Evolutionary conservation across 2,888 invertebrate genomes (phyloP), one percentile per base, ranked within the genome.

Genomic region (Ophion ventricosus): DNA sequence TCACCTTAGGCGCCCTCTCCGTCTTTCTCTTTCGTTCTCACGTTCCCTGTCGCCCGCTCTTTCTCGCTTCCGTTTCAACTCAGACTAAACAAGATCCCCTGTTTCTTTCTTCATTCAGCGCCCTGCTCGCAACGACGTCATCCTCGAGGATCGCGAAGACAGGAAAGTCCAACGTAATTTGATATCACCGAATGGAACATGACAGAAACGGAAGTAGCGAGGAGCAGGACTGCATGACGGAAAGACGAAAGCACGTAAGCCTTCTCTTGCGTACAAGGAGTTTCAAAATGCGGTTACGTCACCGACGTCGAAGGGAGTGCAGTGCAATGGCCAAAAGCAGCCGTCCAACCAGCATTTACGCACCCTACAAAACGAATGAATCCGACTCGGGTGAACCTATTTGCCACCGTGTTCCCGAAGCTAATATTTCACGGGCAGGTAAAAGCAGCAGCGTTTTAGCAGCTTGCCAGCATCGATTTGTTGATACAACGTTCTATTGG

Each of bases 101-200:
- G 43, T 74, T 83, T 76, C 61, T 56, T 72, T 57, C 64, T 54
- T 64, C 79, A 23, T 70, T 59, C 43, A 3, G 49, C 10, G 23
- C n/a, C 54, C 1, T 40, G 67, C 7, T 59, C 70, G 49, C 61
- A 75, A n/a, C 4, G 35, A 2, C 17, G 54, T 11, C 40, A 64
- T 23, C 40, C 57, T 66, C 26, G 64, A 66, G 56, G 54, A 54
- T 54, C 35, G 23, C 35, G 26, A 49, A 70, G 49, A 67, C 61
- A 49, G 35, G 59, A 67, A 79, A n/a, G 54, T 83, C 85, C 87
- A 23, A 8, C 20, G 91, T 91, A 91, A 91, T 89, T 87, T 88
- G 91, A 91, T 92, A 92, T 90, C 88, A 86, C 85, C 89, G 89
- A 89, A 91, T 90, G 89, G 87, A 81, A 87, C 86, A 87, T 57